Evolutionary conservation across 2,797 vertebrate species (phyloP).

Genomic region (Bovichtus variegatus): DNA sequence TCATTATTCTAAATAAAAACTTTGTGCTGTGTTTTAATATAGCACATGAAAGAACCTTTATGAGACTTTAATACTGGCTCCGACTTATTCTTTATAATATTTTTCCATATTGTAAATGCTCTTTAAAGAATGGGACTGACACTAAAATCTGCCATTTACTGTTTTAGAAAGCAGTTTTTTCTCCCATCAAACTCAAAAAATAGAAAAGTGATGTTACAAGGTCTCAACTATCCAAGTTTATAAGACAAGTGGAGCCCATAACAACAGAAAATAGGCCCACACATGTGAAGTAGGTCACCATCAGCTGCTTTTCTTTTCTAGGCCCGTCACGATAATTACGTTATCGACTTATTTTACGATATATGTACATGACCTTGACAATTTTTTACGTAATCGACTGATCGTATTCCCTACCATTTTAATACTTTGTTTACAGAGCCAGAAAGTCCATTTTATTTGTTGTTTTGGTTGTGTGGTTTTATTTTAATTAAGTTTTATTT

Average conservation of each 20-base stretch:
- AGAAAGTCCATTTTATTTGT: too few relatives aligned
- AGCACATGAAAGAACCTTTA: slow-evolving; percentile 1
- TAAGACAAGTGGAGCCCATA: background rate
- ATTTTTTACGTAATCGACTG: too few relatives aligned
- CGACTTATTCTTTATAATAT: background rate
- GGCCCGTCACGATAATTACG: too few relatives aligned
- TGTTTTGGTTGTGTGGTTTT: too few relatives aligned
- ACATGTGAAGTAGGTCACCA: background rate
- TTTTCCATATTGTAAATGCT: background rate
- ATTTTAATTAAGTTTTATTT: too few relatives aligned
- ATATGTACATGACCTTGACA: too few relatives aligned
- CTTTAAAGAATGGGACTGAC: background rate
- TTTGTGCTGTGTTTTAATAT: background rate
- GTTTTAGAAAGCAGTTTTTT: background rate
- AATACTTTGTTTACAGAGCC: too few relatives aligned
- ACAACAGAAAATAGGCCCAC: background rate
- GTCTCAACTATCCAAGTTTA: background rate
- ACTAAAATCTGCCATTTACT: background rate
- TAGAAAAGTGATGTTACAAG: background rate
- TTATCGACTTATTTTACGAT: too few relatives aligned
- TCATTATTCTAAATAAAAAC: slow-evolving; percentile 3
- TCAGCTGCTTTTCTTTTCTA: too few relatives aligned
- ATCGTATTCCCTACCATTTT: too few relatives aligned
- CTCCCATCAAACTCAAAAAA: background rate
- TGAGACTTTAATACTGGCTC: background rate